These are phyloP conservation scores for Drosophila colorata DNA, from an alignment of 2,888 invertebrate genomes.

Conservation along the genomic window DNA sequence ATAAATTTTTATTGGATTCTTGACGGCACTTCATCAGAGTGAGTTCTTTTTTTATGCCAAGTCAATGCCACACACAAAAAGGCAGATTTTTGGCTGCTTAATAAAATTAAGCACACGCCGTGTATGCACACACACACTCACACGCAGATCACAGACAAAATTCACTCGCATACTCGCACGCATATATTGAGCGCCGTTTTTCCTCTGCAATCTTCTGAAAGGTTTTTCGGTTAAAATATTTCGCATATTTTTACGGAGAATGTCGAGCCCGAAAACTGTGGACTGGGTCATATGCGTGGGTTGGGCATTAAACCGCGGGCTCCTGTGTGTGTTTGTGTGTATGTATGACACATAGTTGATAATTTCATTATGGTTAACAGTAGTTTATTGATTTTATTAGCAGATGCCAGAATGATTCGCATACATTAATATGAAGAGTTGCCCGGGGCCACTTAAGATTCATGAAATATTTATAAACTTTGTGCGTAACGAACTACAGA, in stretches of 20 bases:
- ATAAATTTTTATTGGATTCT: slow-evolving; percentile 17
- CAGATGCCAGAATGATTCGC: slow-evolving; percentile 9
- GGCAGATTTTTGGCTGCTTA: slow-evolving; percentile 33
- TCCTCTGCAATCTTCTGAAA: slow-evolving; percentile 71
- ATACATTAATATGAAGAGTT: slow-evolving; percentile 17
- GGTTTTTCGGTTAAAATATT: slow-evolving; percentile 75
- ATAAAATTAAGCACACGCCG: slow-evolving; percentile 59
- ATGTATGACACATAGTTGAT: slow-evolving; percentile 57
- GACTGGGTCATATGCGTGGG: background rate
- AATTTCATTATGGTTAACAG: slow-evolving; percentile 67
- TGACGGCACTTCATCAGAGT: slow-evolving; percentile 19
- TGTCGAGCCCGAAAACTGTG: slow-evolving; percentile 34
- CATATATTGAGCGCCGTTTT: slow-evolving; percentile 21
- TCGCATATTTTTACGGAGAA: slow-evolving; percentile 69
- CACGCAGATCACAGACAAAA: background rate
- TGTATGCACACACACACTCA: slow-evolving; percentile 25
- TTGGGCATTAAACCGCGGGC: slow-evolving; percentile 14
- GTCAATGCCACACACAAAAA: slow-evolving; percentile 26
- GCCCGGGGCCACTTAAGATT: slow-evolving; percentile 30
- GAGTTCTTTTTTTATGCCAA: slow-evolving; percentile 16
- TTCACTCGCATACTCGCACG: slow-evolving; percentile 12
- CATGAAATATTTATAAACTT: slow-evolving; percentile 54
- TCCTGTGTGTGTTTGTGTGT: slow-evolving; percentile 1
- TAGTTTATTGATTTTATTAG: slow-evolving; percentile 70
- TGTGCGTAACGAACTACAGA: background rate